phyloP scores from a whole-genome alignment of 2,113 vertebrate species.

The Tyto alba region DNA sequence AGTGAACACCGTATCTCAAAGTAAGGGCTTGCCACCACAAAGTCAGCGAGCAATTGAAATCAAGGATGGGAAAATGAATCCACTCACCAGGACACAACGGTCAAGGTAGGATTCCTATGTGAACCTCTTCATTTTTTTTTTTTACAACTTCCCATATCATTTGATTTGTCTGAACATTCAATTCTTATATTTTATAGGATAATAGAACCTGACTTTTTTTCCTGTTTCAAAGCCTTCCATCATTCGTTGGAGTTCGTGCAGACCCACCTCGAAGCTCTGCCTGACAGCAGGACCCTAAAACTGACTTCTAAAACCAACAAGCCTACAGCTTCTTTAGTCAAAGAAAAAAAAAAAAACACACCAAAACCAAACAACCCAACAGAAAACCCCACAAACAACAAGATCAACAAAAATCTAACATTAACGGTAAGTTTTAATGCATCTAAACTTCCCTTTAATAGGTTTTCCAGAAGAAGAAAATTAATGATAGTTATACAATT shows the following conservation, averaged over 20 bases:
- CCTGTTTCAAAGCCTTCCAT: neutral
- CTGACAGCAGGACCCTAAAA: neutral
- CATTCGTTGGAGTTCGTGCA: neutral
- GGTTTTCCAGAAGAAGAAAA: neutral
- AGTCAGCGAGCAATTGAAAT: neutral
- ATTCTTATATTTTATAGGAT: neutral
- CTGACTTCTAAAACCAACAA: neutral
- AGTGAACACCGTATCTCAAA: rapidly evolving
- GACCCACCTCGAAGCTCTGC: neutral
- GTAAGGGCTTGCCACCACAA: neutral
- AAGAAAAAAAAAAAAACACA: neutral
- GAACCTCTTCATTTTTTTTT: neutral
- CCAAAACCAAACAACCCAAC: no score
- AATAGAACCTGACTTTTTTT: neutral
- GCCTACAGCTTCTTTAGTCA: neutral
- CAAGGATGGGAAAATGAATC: neutral
- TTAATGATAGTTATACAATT: neutral
- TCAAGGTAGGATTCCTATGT: neutral
- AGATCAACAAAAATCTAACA: neutral
- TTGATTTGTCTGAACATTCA: neutral
- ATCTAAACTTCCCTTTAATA: neutral
- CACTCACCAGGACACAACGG: rapidly evolving
- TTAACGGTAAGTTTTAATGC: neutral
- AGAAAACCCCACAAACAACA: neutral
- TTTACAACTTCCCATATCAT: neutral